Evolutionary conservation across 1,140 invertebrate species (phyloP).

Genomic region (Lucilia sericata): DNA sequence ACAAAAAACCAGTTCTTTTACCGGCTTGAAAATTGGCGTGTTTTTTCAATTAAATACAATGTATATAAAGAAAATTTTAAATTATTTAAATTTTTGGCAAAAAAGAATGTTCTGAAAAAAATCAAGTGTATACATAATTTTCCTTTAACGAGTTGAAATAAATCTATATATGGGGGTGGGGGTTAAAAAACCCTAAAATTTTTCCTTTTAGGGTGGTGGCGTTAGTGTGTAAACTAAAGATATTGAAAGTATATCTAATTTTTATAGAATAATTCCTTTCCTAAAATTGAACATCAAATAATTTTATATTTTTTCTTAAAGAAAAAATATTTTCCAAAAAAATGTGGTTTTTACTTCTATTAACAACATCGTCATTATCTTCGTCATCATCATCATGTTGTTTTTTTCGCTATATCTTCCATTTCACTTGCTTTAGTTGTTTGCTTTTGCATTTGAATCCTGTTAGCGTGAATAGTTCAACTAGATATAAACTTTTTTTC

Average conservation of each 20-base stretch:
- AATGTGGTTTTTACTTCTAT: conserved; percentile 41
- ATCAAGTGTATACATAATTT: conserved; percentile 28
- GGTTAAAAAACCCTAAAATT: neutral
- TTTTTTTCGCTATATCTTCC: neutral
- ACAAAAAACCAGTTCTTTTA: conserved; percentile 63
- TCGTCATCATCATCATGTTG: conserved; percentile 19
- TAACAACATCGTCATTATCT: conserved; percentile 21
- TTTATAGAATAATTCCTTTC: neutral
- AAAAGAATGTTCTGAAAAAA: neutral
- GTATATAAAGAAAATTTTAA: neutral
- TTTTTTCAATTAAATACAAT: conserved; percentile 48
- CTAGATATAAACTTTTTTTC: conserved; percentile 28
- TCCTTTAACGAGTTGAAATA: neutral
- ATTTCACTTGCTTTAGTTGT: conserved; percentile 19
- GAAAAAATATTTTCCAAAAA: conserved; percentile 15
- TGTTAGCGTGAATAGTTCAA: conserved; percentile 40
- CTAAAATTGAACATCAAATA: neutral
- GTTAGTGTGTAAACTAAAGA: no score
- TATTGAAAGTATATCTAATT: no score
- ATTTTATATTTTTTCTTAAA: neutral
- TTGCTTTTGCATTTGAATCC: conserved; percentile 19
- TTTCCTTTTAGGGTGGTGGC: conserved; percentile 37
- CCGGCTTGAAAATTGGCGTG: conserved; percentile 63
- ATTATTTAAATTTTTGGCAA: neutral
- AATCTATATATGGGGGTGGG: conserved; percentile 31